Base-by-base conservation (phyloP, 2,888 invertebrate genomes). In the Endotricha flammealis region DNA sequence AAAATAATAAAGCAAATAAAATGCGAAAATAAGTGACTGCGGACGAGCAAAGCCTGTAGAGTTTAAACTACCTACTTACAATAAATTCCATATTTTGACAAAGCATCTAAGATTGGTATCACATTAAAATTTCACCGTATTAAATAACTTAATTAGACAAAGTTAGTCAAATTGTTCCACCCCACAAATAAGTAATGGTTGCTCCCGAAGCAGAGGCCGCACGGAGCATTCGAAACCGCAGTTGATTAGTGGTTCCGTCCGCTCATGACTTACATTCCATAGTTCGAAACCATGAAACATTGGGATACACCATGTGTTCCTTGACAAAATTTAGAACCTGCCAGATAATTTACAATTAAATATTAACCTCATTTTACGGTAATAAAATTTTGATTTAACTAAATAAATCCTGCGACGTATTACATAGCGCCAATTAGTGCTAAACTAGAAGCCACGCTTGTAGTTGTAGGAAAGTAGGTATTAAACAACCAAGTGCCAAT, bases 241-340 rank as follows among this genome's bases (percentile, higher is more conserved):
- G 62, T 74, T 81, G 82, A 85, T 83, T 82, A 82, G 80, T 81
- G 53, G 75, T 79, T 77, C 78, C 77, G 75, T 71, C 63, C 64
- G 48, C 46, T 46, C 50, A 56, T 61, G 74, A 80, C 71, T 77
- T 78, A 80, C 66, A 47, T 57, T 57, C 55, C 60, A 48, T 57
- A 69, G 69, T 72, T 75, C 61, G 60, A 58, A 73, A 69, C 76
- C 68, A 69, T 76, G 53, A 58, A 73, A 69, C 76, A 69, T 70
- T 76, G 53, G 59, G 57, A 62, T 48, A 57, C 63, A 58, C 75
- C 81, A 83, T 79, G 72, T 82, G 82, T 69, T 63, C 47, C 50
- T 25, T 20, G 4, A 20, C 8, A 8, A 20, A n/a, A 20, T 20
- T 20, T 20, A 20, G 20, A n/a, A n/a, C 7, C 20, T 16, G 20